A percentile compares a stretch with the other conserved stretches of the same genome.
Conservation (phyloP, 2,888 invertebrate genomes). For the Rapana venosa region DNA sequence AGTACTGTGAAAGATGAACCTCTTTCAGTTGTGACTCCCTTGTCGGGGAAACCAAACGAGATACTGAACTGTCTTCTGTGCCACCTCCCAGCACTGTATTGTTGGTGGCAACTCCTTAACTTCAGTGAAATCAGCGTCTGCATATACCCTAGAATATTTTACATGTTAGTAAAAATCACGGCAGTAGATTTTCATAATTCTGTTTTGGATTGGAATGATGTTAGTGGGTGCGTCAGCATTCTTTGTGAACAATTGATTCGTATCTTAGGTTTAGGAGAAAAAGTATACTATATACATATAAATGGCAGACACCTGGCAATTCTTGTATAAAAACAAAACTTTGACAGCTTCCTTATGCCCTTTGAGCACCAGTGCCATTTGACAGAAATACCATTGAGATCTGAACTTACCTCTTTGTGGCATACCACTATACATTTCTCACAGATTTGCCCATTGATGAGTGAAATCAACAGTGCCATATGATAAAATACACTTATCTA, state of each 20-base stretch:
- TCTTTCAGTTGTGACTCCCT: neutral
- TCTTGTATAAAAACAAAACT: neutral
- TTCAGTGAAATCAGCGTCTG: neutral
- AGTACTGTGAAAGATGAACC: neutral
- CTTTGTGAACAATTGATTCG: neutral
- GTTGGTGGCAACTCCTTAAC: neutral
- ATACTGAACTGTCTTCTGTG: neutral
- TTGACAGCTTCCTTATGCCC: slow-evolving; percentile 6
- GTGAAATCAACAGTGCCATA: slow-evolving; percentile 34
- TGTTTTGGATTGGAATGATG: neutral
- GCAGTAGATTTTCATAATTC: neutral
- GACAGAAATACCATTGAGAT: slow-evolving; percentile 14
- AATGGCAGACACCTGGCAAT: too few species aligned
- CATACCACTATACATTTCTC: neutral
- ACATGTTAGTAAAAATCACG: neutral
- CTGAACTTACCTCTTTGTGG: slow-evolving; percentile 16
- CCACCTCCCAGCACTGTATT: neutral
- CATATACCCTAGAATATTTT: neutral
- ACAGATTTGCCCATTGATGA: neutral
- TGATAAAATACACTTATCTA: neutral
- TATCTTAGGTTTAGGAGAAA: neutral
- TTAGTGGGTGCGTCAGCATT: neutral
- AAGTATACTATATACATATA: too few species aligned
- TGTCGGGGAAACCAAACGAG: neutral
- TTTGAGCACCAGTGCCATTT: neutral